Percentiles rank a stretch among this genome's conserved stretches.
phyloP scores from a whole-genome alignment of 2,888 invertebrate species.

The Drosophila nr. perissopoda region DNA sequence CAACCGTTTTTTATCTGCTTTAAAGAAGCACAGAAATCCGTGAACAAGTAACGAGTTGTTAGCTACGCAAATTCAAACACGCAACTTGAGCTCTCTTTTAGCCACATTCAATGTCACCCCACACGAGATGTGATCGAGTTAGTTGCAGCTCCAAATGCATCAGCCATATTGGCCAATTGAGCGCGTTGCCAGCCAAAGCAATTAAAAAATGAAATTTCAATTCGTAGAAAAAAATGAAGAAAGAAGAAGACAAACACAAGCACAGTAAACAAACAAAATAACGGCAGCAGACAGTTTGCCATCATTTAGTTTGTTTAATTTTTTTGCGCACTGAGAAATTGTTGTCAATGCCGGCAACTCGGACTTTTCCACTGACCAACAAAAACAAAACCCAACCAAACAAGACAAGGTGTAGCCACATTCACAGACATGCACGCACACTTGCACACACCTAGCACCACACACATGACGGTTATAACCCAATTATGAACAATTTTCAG shows the following conservation, averaged over 20 bases:
- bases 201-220: constrained; percentile 76
- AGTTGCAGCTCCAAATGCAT: neutral
- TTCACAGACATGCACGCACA: constrained; percentile 24
- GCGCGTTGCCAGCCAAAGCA: constrained; percentile 44
- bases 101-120: constrained; percentile 12
- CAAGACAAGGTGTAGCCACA: constrained; percentile 42
- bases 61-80: constrained; percentile 42
- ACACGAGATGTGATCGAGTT: constrained; percentile 1
- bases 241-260: neutral
- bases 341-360: constrained; percentile 39
- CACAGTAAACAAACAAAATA: neutral
- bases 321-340: constrained; percentile 53
- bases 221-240: constrained; percentile 42
- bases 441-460: constrained; percentile 22
- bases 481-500: constrained; percentile 69
- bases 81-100: constrained; percentile 22
- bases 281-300: neutral
- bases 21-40: constrained; percentile 14
- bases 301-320: constrained; percentile 55
- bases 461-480: constrained; percentile 69
- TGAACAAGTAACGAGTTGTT: constrained; percentile 27
- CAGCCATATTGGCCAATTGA: constrained; percentile 40
- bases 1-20: constrained; percentile 23
- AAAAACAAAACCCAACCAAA: constrained; percentile 28
- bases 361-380: constrained; percentile 40